These are phyloP conservation scores for Caerostris darwini DNA, from an alignment of 1,140 invertebrate species.

Conservation along the genomic window DNA sequence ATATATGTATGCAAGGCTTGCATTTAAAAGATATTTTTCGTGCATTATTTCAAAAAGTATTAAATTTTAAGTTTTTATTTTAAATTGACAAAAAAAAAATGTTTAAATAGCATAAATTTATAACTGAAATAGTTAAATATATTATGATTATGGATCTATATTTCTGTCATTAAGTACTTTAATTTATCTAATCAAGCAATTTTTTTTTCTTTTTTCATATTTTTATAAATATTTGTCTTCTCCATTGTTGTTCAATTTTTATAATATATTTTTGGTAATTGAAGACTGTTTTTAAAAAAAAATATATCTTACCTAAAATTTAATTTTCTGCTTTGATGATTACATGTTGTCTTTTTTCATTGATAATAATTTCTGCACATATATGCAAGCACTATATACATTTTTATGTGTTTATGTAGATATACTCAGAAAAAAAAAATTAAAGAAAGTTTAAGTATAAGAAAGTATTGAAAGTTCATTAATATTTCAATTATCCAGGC, in stretches of 20 bases:
- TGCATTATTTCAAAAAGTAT: too few species aligned
- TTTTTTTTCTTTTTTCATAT: not conserved
- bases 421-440: not conserved
- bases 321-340: not conserved
- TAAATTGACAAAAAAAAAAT: not conserved
- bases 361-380: not conserved
- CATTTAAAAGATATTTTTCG: not conserved
- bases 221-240: not conserved
- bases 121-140: not conserved
- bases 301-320: not conserved
- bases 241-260: not conserved
- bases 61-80: not conserved
- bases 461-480: not conserved
- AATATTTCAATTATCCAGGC: not conserved
- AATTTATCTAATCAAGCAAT: not conserved
- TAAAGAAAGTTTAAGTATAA: not conserved
- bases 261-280: not conserved
- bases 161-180: not conserved
- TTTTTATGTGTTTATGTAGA: slow-evolving; percentile 29
- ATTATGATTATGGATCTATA: not conserved
- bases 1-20: slow-evolving; percentile 8
- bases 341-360: not conserved
- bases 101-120: not conserved
- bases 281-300: not conserved
- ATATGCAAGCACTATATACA: slow-evolving; percentile 1